These are phyloP conservation scores for Heliothis peltigera DNA, from an alignment of 2,888 invertebrate species.

Conservation along the genomic window DNA sequence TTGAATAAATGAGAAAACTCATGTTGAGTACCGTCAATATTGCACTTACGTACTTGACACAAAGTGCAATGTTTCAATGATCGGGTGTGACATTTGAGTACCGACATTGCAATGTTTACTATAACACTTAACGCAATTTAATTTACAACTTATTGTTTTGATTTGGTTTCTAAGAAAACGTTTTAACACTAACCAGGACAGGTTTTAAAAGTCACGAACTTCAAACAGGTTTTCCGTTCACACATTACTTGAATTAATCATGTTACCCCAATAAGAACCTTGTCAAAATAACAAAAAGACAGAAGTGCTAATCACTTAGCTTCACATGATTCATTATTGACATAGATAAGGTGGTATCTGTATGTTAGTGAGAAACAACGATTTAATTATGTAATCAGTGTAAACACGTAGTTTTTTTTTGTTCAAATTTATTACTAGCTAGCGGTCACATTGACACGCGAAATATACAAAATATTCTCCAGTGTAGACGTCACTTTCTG, in stretches of 20 bases:
- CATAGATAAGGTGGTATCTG: constrained; percentile 43
- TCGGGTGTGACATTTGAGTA: constrained; percentile 12
- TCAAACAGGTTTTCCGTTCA: constrained; percentile 12
- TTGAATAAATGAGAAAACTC: constrained; percentile 26
- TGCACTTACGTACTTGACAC: constrained; percentile 21
- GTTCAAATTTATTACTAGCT: constrained; percentile 1
- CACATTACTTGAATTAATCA: constrained; percentile 6
- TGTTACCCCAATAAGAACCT: constrained; percentile 16
- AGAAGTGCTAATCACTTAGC: constrained; percentile 22
- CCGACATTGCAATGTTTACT: constrained; percentile 25
- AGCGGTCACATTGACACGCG: constrained; percentile 25
- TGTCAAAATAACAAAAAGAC: constrained; percentile 14
- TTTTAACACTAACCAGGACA: constrained; percentile 1
- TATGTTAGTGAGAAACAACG: constrained; percentile 15
- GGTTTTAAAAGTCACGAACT: constrained; percentile 6
- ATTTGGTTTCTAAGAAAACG: constrained; percentile 13
- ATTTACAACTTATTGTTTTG: constrained; percentile 26
- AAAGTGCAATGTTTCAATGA: constrained; percentile 39
- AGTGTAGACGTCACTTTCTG: constrained; percentile 45
- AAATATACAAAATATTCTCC: constrained; percentile 23
- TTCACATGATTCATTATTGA: constrained; percentile 51
- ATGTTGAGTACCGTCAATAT: constrained; percentile 26
- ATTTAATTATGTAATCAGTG: constrained; percentile 32
- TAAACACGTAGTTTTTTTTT: constrained; percentile 13
- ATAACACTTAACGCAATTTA: constrained; percentile 17